Conservation (phyloP, 2,113 vertebrate genomes). For the Nothoprocta perdicaria region DNA sequence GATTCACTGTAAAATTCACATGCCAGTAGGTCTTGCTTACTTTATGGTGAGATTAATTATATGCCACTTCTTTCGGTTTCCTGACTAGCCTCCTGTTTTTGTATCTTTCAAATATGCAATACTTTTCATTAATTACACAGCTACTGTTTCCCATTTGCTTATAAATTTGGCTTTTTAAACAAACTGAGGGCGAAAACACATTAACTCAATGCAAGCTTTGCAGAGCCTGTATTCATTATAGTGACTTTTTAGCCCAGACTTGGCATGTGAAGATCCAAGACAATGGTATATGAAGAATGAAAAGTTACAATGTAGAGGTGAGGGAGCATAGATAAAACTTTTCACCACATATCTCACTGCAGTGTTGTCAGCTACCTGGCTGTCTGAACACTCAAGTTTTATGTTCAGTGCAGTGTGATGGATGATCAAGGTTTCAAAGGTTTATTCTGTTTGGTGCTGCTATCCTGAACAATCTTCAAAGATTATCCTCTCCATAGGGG, state of each 20-base stretch:
- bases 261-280: background rate
- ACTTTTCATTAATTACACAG: background rate
- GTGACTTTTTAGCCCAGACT: background rate
- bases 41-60: slow-evolving; percentile 35
- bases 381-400: background rate
- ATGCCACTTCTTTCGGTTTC: slow-evolving; percentile 19
- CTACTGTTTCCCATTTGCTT: background rate
- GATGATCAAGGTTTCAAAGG: background rate
- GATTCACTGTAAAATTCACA: slow-evolving; percentile 31
- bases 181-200: background rate
- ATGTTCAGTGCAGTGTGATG: background rate
- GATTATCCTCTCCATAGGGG: background rate
- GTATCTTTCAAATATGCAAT: background rate
- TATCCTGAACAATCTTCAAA: background rate
- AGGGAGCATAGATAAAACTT: background rate
- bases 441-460: background rate
- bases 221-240: background rate
- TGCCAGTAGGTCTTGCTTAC: background rate
- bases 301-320: background rate
- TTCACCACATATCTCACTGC: background rate
- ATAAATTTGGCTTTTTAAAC: background rate
- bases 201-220: background rate
- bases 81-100: slow-evolving; percentile 14
- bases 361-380: background rate
- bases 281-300: background rate